Conservation (phyloP, 2,888 invertebrate genomes). For the Cybosia mesomella region DNA sequence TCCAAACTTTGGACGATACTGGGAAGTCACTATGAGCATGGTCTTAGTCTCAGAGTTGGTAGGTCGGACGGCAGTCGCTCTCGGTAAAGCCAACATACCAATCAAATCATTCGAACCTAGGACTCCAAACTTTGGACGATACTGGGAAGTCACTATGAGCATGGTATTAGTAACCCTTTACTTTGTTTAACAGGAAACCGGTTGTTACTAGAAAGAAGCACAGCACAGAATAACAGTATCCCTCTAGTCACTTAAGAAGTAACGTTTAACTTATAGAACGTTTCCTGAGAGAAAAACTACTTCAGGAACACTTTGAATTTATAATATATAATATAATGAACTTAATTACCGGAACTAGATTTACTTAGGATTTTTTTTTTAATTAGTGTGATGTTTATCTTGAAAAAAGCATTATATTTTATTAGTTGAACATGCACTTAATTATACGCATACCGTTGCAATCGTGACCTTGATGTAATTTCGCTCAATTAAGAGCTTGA, state of each 20-base stretch:
- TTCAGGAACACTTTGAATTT: constrained; percentile 18
- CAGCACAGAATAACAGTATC: too few relatives aligned
- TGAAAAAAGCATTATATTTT: background rate
- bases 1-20: too few relatives aligned
- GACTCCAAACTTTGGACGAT: too few relatives aligned
- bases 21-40: too few relatives aligned
- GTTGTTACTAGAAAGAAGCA: too few relatives aligned
- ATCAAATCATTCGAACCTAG: too few relatives aligned
- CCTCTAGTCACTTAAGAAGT: constrained; percentile 19
- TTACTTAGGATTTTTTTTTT: background rate
- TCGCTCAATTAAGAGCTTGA: background rate
- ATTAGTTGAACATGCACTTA: background rate
- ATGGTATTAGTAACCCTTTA: background rate
- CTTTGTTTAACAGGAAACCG: background rate
- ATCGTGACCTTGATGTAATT: background rate
- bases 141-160: too few relatives aligned
- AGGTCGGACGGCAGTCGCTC: too few relatives aligned
- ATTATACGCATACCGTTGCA: too few relatives aligned
- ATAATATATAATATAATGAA: background rate
- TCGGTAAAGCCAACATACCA: too few relatives aligned
- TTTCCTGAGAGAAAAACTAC: constrained; percentile 40
- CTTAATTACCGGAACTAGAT: background rate
- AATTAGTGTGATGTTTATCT: background rate
- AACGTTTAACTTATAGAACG: constrained; percentile 11
- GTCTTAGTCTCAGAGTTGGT: too few relatives aligned